Conservation (phyloP, 2,888 invertebrate genomes). For the Syrphus vitripennis region DNA sequence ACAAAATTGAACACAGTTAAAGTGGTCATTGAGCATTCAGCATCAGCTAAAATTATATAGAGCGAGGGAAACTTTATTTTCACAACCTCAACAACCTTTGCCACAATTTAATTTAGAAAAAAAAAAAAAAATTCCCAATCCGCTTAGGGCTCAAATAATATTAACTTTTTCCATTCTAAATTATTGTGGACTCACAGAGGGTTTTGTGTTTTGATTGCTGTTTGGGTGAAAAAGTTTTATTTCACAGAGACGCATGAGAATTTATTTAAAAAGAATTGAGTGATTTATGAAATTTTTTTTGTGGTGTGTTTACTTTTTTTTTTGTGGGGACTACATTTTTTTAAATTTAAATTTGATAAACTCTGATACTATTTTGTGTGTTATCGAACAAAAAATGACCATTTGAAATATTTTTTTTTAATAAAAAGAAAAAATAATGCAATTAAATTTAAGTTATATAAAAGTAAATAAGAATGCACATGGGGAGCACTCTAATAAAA, state of each 20-base stretch:
- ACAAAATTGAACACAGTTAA: slow-evolving; percentile 33
- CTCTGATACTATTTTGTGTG: no score
- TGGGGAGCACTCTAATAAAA: no score
- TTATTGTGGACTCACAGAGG: slow-evolving; percentile 7
- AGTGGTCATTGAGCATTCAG: slow-evolving; percentile 34
- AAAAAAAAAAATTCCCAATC: slow-evolving; percentile 32
- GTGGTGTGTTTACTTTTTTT: background rate
- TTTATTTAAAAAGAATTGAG: slow-evolving; percentile 51
- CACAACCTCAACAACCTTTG: slow-evolving; percentile 15
- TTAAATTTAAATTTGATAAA: background rate
- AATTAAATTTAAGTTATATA: no score
- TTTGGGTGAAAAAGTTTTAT: slow-evolving; percentile 34
- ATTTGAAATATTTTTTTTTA: no score
- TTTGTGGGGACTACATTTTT: background rate
- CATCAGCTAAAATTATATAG: background rate
- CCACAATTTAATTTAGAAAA: slow-evolving; percentile 39
- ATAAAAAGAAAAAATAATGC: no score
- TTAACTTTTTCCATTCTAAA: slow-evolving; percentile 36
- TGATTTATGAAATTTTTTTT: slow-evolving; percentile 44
- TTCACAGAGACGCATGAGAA: slow-evolving; percentile 32
- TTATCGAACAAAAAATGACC: no score
- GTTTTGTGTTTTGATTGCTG: slow-evolving; percentile 30
- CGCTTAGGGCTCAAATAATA: slow-evolving; percentile 47
- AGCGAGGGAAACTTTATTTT: background rate
- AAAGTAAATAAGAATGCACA: no score